Base-by-base conservation (phyloP, 2,113 vertebrate genomes). In the Caranx melampygus region DNA sequence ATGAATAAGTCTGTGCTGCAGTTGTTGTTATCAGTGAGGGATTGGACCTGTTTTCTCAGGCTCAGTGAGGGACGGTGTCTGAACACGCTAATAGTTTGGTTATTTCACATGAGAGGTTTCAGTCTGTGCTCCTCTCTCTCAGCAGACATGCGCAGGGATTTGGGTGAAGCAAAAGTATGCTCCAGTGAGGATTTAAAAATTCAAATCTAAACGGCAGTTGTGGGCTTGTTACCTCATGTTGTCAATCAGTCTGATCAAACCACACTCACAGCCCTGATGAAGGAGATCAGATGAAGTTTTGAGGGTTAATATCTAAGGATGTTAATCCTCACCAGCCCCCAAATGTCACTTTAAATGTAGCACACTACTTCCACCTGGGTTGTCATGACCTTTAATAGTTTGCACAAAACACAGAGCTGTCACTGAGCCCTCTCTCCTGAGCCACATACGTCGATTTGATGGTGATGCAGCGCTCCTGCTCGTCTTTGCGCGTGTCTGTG, bases 381-480 rank as follows among this genome's bases (percentile, higher is more conserved):
- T 49, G 45, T 60, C 9, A n/a, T 15, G 3, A 65, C 31, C 2
- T 61, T 57, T 47, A 57, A 57, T n/a, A 34, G 13, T 15, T 16
- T 35, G 34, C 21, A 57, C 47, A 40, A 57, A 33, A 95, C 42
- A 68, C 4, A 9, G 35, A 69, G 44, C 54, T 42, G 26, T 65
- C 6, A 45, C 16, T 37, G 42, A 64, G 26, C 59, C 21, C 5
- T 1, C 7, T 31, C 73, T 34, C 60, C 15, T 55, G 66, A 57
- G 35, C 37, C 80, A 92, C 97, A 94, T 90, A 99, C 97, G 97
- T 99, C 1, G 97, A 99, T 72, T 99, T 99, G 89, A 99, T 99
- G 85, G 98, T 99, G 91, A 99, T 99, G 85, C 97, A 99, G 4
- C 97, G 96, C 12, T 99, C 97, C 93, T 99, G 97, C 87, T 99